These are phyloP conservation scores for Metellina segmentata DNA, from an alignment of 2,888 invertebrate genomes.

Conservation along the genomic window DNA sequence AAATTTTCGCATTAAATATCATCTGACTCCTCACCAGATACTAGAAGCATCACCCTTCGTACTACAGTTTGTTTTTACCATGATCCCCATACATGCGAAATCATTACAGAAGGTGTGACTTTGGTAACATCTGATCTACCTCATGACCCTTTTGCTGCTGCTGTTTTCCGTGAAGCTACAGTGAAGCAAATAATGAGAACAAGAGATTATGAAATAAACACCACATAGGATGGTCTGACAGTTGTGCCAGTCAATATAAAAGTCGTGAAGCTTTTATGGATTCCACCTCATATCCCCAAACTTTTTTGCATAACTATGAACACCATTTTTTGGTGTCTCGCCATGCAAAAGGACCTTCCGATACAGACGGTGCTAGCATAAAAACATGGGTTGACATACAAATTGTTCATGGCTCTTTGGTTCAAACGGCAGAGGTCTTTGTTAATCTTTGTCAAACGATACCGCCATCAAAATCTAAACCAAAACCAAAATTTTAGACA, in stretches of 20 bases:
- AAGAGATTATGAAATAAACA: not conserved
- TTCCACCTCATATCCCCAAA: not conserved
- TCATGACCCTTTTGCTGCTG: constrained; percentile 1
- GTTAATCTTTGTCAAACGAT: not conserved
- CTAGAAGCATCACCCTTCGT: not conserved
- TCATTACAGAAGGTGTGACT: not conserved
- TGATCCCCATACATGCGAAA: not conserved
- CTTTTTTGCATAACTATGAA: not conserved
- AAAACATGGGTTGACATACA: too few relatives aligned
- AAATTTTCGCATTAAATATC: not conserved
- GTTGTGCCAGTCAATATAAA: not conserved
- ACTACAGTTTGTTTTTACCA: not conserved
- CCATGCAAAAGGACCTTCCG: too few relatives aligned
- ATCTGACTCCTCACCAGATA: not conserved
- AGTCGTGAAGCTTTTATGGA: not conserved
- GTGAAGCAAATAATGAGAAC: not conserved
- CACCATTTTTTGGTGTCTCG: not conserved
- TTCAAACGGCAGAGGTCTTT: too few relatives aligned
- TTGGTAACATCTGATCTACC: not conserved
- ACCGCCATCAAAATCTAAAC: not conserved
- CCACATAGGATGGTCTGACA: not conserved
- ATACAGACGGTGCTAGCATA: too few relatives aligned
- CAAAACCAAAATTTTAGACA: not conserved
- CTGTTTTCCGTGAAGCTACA: not conserved
- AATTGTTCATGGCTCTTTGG: too few relatives aligned